Base-by-base conservation (phyloP, 2,888 invertebrate species). In the Catocala nupta region DNA sequence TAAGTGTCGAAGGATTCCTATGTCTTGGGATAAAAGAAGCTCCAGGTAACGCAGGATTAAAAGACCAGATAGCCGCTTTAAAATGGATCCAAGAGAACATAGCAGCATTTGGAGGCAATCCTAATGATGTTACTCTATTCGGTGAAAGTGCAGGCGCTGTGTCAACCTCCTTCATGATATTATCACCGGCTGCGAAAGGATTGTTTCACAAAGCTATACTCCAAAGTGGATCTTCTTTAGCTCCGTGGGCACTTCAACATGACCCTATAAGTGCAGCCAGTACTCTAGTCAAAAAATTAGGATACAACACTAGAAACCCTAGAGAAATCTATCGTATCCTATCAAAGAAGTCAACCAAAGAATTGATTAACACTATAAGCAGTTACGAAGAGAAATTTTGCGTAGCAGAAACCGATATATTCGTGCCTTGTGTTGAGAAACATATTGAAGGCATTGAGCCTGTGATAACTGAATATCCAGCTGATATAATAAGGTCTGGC, bases 21-120 rank as follows among this genome's bases (percentile, higher is more conserved):
- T 96, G 96, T 55, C 91, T 96, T 1, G 95, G 95, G 10, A 95
- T 95, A 11, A 86, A 89, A 68, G 95, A 95, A 81, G 96, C 96
- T 0, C 96, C 96, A 0, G 96, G 96, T 4, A 96, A 96, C 78
- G 95, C 95, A 55, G 96, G 96, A 0, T 81, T 96, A 1, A 96
- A 96, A 69, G 94, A 94, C 70, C 94, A 94, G 71, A 79, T 93
- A 60, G 92, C 92, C 1, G 93, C 93, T 8, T 73, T 94, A 42
- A 86, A 76, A 62, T 94, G 94, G 94, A 83, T 94, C 12, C 83
- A 84, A 70, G 81, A 85, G 16, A 94, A 94, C 61, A 92, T 94
- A 3, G 76, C 71, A 71, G 83, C 85, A 0, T 94, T 94, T 48
- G 92, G 93, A 43, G 94, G 94, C 10, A 82, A 94, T 64, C 91